A percentile compares a stretch with the other conserved stretches of the same genome.
Evolutionary conservation across 2,888 invertebrate genomes (phyloP).

Genomic region (Trissoscelio sp.): DNA sequence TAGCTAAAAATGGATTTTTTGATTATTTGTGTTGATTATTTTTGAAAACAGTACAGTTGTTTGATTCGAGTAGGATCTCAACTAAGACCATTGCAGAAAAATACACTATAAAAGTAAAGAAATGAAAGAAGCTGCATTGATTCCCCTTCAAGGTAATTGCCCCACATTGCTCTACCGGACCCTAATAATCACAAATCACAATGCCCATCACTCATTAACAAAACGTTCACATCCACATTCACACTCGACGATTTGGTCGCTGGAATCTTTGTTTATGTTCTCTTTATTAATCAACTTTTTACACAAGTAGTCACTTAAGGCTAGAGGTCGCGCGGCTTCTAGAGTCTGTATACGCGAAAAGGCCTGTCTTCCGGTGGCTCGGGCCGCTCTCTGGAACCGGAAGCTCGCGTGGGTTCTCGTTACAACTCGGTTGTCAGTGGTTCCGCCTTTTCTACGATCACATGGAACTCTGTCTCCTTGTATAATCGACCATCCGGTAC

Average conservation of each 20-base stretch:
- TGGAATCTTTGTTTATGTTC: too few species aligned
- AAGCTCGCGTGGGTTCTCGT: slow-evolving; percentile 79
- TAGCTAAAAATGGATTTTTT: neutral
- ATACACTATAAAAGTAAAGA: too few species aligned
- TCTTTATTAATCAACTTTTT: slow-evolving; percentile 26
- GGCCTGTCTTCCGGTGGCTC: slow-evolving; percentile 68
- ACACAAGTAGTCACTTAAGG: slow-evolving; percentile 34
- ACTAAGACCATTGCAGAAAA: too few species aligned
- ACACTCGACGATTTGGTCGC: too few species aligned
- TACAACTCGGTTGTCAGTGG: slow-evolving; percentile 91
- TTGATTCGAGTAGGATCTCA: slow-evolving; percentile 1
- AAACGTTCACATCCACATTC: too few species aligned
- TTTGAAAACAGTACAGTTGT: too few species aligned
- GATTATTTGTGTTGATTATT: neutral
- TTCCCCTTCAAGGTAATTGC: too few species aligned
- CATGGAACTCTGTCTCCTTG: slow-evolving; percentile 93
- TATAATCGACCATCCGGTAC: slow-evolving; percentile 93
- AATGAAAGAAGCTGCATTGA: too few species aligned
- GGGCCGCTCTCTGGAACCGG: slow-evolving; percentile 65
- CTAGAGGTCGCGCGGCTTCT: slow-evolving; percentile 36
- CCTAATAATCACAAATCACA: too few species aligned
- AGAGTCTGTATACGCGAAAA: slow-evolving; percentile 76
- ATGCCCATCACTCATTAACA: too few species aligned
- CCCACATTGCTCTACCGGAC: too few species aligned
- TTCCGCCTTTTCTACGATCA: slow-evolving; percentile 93